These are phyloP conservation scores for Esperia sulphurella DNA, from an alignment of 2,888 invertebrate genomes.

Conservation along the genomic window DNA sequence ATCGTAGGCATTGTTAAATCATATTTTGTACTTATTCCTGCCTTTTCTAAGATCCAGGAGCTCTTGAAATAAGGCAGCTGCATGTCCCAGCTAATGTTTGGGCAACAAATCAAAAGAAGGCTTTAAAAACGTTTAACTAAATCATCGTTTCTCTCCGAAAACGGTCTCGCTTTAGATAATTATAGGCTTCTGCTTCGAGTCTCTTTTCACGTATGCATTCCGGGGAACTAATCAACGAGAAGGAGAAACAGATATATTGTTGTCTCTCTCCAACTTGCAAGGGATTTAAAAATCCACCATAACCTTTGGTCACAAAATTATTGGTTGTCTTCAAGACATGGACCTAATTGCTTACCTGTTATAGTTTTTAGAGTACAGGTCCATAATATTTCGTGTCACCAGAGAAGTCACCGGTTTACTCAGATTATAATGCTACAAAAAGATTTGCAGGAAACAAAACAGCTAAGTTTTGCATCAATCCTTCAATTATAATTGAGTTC, in stretches of 20 bases:
- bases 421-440: too few species aligned
- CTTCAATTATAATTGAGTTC: too few species aligned
- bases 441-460: too few species aligned
- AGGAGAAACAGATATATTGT: conserved; percentile 15
- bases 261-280: not conserved
- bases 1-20: too few species aligned
- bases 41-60: conserved; percentile 8
- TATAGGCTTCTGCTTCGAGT: conserved; percentile 58
- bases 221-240: conserved; percentile 53
- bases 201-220: conserved; percentile 44
- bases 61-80: conserved; percentile 23
- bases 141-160: conserved; percentile 70
- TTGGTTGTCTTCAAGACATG: not conserved
- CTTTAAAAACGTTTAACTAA: conserved; percentile 73
- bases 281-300: not conserved
- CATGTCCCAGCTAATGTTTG: conserved; percentile 46
- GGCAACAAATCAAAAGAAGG: conserved; percentile 71
- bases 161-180: conserved; percentile 72
- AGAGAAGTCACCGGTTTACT: not conserved
- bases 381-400: not conserved
- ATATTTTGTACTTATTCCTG: too few species aligned
- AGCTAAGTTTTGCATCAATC: too few species aligned
- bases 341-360: not conserved
- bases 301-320: not conserved
- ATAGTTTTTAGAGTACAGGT: too few species aligned